A percentile compares a stretch with the other conserved stretches of the same genome.
phyloP scores from a whole-genome alignment of 2,113 vertebrate species.

The Struthio camelus region DNA sequence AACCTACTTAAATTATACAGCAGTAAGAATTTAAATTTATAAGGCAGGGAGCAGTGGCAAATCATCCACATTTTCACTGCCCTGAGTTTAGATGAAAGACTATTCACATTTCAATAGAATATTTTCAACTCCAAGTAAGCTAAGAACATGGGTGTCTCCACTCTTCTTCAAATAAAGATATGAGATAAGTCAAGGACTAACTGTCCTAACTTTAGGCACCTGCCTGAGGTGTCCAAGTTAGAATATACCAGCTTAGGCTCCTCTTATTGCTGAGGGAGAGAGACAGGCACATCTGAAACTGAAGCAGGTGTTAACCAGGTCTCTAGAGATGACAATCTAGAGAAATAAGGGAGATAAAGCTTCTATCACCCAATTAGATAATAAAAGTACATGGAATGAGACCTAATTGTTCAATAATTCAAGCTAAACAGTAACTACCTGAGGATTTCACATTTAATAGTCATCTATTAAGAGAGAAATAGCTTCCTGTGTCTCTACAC shows the following conservation, averaged over 20 bases:
- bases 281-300: neutral
- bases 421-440: neutral
- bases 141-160: accelerated
- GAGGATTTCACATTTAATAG: neutral
- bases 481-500: neutral
- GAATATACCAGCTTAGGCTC: neutral
- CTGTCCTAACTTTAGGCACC: neutral
- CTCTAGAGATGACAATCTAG: neutral
- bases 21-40: neutral
- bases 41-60: neutral
- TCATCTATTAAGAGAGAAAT: neutral
- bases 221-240: neutral
- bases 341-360: neutral
- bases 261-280: neutral
- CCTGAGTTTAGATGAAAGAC: neutral
- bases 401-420: neutral
- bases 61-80: neutral
- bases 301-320: neutral
- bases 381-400: neutral
- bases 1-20: neutral
- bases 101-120: accelerated
- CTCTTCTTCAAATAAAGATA: accelerated
- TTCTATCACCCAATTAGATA: neutral
- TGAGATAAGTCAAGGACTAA: neutral
- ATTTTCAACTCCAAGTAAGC: neutral